Base-by-base conservation (phyloP, 2,797 vertebrate genomes). In the Mallotus villosus region DNA sequence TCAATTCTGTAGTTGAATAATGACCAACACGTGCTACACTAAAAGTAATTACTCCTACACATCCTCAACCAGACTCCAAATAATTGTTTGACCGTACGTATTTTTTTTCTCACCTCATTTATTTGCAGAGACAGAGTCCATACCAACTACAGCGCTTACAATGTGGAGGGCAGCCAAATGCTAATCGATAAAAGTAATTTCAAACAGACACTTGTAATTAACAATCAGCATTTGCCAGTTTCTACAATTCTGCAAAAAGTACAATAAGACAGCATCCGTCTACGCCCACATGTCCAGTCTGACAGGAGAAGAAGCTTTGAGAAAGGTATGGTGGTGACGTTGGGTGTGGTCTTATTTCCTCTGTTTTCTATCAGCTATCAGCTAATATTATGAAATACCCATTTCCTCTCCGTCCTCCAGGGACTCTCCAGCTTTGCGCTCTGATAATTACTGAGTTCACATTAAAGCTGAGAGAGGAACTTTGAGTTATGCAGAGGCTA, bases 381-480 rank as follows among this genome's bases (percentile, higher is more conserved):
- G 58, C 75, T 76, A 82, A 84, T 81, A 73, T 68, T 81, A 79
- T 84, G 74, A 73, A 82, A 80, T 75, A 74, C 63, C 57, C 62
- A 71, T 89, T 86, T 74, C 80, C 74, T 80, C 73, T 11, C 8
- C 4, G 61, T 51, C 59, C 72, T 82, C 74, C 27, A 34, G 71
- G 80, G 74, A 59, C 51, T 69, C 79, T 80, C 6, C 63, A 29
- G 67, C 78, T 67, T 58, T 74, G 79, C 74, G 57, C 59, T 51
- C 41, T 72, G 64, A 84, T 89, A 90, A 90, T 88, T 86, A 79
- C 84, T 76, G 80, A 80, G 81, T 85, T 80, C 51, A 79, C 37
- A 76, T 83, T 78, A 80, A 82, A 76, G 9, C 70, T 6, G 74
- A 79, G 81, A 73, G 74, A 75, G 80, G n/a, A 58, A 78, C 9